Base-by-base conservation (phyloP, 1,140 invertebrate genomes). In the Platorchestia sp. region DNA sequence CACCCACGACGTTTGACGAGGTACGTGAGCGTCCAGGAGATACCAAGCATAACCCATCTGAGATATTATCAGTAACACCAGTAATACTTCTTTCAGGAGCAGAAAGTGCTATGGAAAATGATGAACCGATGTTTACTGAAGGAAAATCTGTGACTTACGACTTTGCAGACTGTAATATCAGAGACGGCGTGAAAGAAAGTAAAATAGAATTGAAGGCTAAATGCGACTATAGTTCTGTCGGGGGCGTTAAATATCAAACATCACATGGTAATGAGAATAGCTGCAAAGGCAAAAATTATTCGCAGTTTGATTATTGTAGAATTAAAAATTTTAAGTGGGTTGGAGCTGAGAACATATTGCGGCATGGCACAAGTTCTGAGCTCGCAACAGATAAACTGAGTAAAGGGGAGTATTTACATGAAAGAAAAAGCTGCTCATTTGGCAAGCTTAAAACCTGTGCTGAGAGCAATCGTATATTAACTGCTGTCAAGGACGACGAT, bases 401-500 rank as follows among this genome's bases (percentile, higher is more conserved):
- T 27, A 75, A 75, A 75, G 1, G 36, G 14, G 59, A 75, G 36
- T 75, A 75, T 75, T 27, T 75, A 22, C 59, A 75, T 22, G 59
- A 27, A 75, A 41, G 36, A 19, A 22, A 6, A 89, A 27, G 43
- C 87, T 93, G 43, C 91, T 45, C 45, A 44, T 44, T 93, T 93
- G 91, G 91, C 91, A 93, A 93, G 91, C 45, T 42, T 47, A 6
- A 44, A 16, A 45, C 44, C 44, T 44, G 44, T 40, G 6, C 0
- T 47, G 91, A 45, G 14, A 36, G 91, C 91, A 47, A 40, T 93
- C 45, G 45, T 93, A 44, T 93, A 22, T 44, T 45, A 93, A 27
- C 91, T n/a, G 41, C 91, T 45, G 91, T n/a, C 91, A 93, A 93
- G 91, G 91, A 93, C 91, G 45, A 93, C 41, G 91, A 93, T 93